Percentiles rank a stretch among this genome's conserved stretches.
phyloP scores from a whole-genome alignment of 1,140 invertebrate genomes.

The Diorhabda elongata region DNA sequence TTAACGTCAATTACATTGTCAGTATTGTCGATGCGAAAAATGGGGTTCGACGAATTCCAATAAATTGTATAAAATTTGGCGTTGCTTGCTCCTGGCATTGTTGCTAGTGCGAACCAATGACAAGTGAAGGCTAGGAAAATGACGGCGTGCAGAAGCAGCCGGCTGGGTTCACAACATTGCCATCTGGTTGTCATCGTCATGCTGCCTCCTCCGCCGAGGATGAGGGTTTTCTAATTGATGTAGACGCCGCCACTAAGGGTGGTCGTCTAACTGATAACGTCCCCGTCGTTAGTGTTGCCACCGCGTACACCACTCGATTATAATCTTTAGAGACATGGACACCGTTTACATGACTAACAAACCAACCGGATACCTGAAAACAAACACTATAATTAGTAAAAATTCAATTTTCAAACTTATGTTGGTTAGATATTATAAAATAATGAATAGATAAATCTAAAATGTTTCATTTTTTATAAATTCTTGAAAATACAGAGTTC shows the following conservation, averaged over 20 bases:
- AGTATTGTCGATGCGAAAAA: constrained; percentile 96
- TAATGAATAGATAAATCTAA: no score
- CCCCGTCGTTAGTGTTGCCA: neutral
- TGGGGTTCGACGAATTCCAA: constrained; percentile 53
- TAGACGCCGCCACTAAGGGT: constrained; percentile 1
- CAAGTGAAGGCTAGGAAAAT: constrained; percentile 32
- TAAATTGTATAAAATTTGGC: constrained; percentile 46
- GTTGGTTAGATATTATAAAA: no score
- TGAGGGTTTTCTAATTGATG: constrained; percentile 4
- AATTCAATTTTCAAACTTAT: no score
- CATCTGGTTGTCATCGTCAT: constrained; percentile 21
- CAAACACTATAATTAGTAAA: neutral
- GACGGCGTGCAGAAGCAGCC: constrained; percentile 27
- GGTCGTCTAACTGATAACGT: neutral
- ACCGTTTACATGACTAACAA: neutral
- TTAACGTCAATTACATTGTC: constrained; percentile 96
- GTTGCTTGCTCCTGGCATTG: constrained; percentile 33
- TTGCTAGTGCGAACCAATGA: constrained; percentile 33
- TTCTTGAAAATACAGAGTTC: no score
- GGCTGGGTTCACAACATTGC: constrained; percentile 24
- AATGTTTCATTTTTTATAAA: no score
- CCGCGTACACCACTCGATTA: neutral
- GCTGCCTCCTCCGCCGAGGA: constrained; percentile 14
- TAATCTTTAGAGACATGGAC: neutral
- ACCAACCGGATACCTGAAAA: neutral